Evolutionary conservation across 1,140 invertebrate genomes (phyloP).

Genomic region (Macrosteles quadrilineatus): DNA sequence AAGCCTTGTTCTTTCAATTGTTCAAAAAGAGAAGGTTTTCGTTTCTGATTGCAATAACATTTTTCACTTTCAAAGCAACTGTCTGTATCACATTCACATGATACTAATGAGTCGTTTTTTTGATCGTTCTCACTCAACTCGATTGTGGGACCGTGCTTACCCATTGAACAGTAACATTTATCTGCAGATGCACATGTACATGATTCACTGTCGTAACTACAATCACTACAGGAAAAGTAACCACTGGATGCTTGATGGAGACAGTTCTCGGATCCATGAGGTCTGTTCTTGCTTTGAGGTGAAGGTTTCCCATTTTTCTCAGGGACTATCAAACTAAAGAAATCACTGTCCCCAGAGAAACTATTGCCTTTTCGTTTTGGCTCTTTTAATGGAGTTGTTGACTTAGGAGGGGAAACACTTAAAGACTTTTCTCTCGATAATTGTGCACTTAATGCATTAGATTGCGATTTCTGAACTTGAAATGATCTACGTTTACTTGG

Average conservation of each 20-base stretch:
- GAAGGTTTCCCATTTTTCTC: constrained; percentile 1
- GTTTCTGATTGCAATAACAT: constrained; percentile 68
- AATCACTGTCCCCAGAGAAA: constrained; percentile 67
- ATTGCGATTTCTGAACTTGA: background rate
- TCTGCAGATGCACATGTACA: constrained; percentile 72
- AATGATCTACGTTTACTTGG: background rate
- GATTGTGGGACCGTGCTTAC: constrained; percentile 27
- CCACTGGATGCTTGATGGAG: constrained; percentile 43
- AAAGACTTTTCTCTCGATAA: background rate
- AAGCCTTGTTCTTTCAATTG: constrained; percentile 58
- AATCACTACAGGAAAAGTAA: constrained; percentile 84
- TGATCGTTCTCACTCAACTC: background rate
- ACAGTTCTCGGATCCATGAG: constrained; percentile 20
- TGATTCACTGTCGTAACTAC: constrained; percentile 77
- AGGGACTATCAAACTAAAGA: constrained; percentile 56
- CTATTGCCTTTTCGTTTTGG: background rate
- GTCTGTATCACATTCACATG: constrained; percentile 77
- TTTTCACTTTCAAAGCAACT: constrained; percentile 86
- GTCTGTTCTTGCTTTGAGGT: background rate
- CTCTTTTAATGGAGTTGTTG: background rate
- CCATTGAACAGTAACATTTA: constrained; percentile 73
- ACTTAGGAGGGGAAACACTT: background rate
- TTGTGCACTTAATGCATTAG: background rate
- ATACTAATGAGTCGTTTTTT: constrained; percentile 23
- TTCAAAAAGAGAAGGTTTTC: constrained; percentile 51